Base-by-base conservation (phyloP, 1,140 invertebrate genomes). In the Temnothorax nylanderi region DNA sequence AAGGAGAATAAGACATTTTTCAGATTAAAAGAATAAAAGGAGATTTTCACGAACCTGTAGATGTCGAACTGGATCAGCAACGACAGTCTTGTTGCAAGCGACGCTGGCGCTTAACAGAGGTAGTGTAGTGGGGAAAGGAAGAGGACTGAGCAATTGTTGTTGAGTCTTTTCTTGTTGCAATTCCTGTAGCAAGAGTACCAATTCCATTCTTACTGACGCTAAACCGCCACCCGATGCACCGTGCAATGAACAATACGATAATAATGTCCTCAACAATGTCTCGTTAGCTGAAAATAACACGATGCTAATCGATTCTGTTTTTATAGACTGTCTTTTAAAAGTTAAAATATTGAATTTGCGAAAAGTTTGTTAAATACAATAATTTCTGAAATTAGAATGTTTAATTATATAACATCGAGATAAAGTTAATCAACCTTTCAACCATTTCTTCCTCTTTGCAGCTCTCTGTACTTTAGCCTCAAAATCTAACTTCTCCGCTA, bases 201-300 rank as follows among this genome's bases (percentile, higher is more conserved):
- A 95, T 95, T 99, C 99, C 99, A 99, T 99, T 72, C 99, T 96
- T 44, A 99, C 99, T 0, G 99, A 99, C 1, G 99, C 98, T 85
- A 99, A 95, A 0, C 99, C 99, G 41, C 99, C 99, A 49, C 98
- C 99, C 67, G 98, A 98, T 41, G 98, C 98, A 32, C 99, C 99
- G 94, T 99, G 99, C 7, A 99, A 96, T 26, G 98, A 98, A 95
- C 99, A 99, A 95, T 99, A 99, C 74, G 98, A 99, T 2, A 99
- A 96, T 21, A 99, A 96, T 0, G 99, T 99, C 51, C 99, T 96
- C 8, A 99, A 95, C 0, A 99, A 95, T 3, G 99, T 99, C 94
- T 99, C 98, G 93, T 99, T 99, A 0, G 98, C 98, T 97, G 93
- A 67, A 92, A 92, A 78, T 91, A 44, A 87, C 49, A 89, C 8